Evolutionary conservation across 1,140 invertebrate genomes (phyloP), one percentile per base, ranked within the genome.

Genomic region (Nylanderia fulva): DNA sequence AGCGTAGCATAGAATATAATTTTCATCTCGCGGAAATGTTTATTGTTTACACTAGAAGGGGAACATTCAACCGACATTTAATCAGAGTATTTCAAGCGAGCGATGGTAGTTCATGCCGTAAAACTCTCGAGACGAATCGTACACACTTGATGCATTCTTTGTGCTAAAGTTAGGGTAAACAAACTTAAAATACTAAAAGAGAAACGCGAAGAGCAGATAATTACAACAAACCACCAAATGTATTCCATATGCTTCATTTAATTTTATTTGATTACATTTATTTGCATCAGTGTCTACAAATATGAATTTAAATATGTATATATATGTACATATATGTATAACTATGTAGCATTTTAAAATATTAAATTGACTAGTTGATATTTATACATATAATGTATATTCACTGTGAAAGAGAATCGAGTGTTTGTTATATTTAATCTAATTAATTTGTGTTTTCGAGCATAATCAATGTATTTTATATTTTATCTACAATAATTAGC

Each of bases 91-190:
- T 89, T 89, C 79, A 83, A 83, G 74, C 45, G 39, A 39, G 39
- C 42, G 61, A 45, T 45, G 56, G 84, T 85, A 76, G 80, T 82
- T 85, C 76, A 83, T 77, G 79, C 85, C 82, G 75, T 89, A 89
- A 90, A 87, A 87, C 88, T 89, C 88, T 85, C 71, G 80, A 89
- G 88, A 89, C 88, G 88, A 56, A 82, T 89, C 74, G 85, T 87
- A 89, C 85, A 90, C 88, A 90, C 88, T 90, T 87, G 80, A 90
- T 89, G 79, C 88, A 87, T 90, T 90, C 89, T 90, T 90, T 86
- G 13, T 48, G 84, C 83, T 29, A 52, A 90, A 90, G 83, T 90
- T 90, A 80, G 48, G 39, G 83, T 88, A 90, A 90, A 90, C 86
- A 90, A 88, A 88, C 72, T 90, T 80, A 45, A 86, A 88, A 84